Conservation (phyloP, 1,140 invertebrate species). For the Euwallacea fornicatus region DNA sequence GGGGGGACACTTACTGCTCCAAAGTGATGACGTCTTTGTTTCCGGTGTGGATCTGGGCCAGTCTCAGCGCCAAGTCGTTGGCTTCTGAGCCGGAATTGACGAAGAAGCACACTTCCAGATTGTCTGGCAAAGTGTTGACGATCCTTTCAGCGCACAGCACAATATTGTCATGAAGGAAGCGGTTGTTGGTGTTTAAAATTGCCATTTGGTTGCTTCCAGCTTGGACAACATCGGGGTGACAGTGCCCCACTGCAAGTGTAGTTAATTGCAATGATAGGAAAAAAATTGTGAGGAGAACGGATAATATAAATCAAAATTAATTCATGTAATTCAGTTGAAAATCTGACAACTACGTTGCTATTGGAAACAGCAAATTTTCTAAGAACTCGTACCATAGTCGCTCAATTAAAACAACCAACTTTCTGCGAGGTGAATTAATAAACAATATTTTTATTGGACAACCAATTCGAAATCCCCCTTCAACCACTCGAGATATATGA, state of each 20-base stretch:
- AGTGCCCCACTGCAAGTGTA: conserved; percentile 82
- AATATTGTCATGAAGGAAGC: conserved; percentile 94
- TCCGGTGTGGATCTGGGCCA: conserved; percentile 87
- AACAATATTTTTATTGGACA: no score
- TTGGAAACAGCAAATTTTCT: no score
- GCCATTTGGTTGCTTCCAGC: conserved; percentile 88
- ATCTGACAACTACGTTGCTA: no score
- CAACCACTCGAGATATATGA: no score
- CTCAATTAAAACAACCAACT: no score
- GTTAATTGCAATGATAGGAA: conserved; percentile 22
- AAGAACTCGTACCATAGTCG: no score
- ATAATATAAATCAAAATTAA: not conserved
- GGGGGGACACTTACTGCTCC: conserved; percentile 83
- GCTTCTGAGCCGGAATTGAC: conserved; percentile 99
- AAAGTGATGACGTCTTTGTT: conserved; percentile 88
- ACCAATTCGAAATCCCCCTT: no score
- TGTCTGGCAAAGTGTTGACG: conserved; percentile 76
- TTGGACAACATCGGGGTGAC: conserved; percentile 90
- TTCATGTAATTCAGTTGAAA: no score
- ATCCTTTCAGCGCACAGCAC: conserved; percentile 88
- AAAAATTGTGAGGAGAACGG: not conserved
- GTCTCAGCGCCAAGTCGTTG: conserved; percentile 92
- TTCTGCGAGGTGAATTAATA: no score
- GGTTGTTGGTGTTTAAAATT: conserved; percentile 88
- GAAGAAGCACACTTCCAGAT: conserved; percentile 91